phyloP scores from a whole-genome alignment of 2,797 vertebrate species.

The Florisuga fusca region DNA sequence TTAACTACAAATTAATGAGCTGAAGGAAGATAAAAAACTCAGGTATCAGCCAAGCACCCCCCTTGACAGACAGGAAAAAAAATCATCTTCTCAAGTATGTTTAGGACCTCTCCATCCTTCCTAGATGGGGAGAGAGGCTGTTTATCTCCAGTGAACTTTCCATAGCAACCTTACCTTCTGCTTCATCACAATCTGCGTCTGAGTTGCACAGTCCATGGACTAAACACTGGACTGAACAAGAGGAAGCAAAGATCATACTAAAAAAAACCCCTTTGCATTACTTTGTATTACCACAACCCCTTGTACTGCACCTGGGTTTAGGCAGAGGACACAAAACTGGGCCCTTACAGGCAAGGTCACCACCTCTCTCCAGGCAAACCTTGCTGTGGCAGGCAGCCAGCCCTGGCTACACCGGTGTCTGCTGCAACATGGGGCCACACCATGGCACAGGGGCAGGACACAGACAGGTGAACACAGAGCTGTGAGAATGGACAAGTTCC shows the following conservation, averaged over 20 bases:
- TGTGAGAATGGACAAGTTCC: background rate
- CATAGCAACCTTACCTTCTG: background rate
- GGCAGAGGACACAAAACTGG: fast-evolving
- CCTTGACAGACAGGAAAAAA: background rate
- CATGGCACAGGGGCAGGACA: fast-evolving
- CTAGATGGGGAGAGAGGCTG: background rate
- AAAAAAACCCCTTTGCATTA: background rate
- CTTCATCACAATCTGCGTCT: background rate
- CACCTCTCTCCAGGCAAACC: background rate
- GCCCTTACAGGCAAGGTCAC: fast-evolving
- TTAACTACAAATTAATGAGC: background rate
- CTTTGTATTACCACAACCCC: background rate
- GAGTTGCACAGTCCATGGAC: background rate
- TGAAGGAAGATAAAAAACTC: background rate
- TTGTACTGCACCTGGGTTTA: fast-evolving
- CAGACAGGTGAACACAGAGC: background rate
- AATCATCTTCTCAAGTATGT: background rate
- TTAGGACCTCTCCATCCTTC: background rate
- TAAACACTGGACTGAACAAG: background rate
- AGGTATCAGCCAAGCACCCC: background rate
- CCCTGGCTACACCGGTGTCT: background rate
- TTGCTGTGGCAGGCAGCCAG: background rate
- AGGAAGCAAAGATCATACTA: background rate
- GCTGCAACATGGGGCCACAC: fast-evolving
- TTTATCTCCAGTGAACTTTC: background rate